Base-by-base conservation (phyloP, 2,797 vertebrate species). In the Muraenolepis orangiensis region DNA sequence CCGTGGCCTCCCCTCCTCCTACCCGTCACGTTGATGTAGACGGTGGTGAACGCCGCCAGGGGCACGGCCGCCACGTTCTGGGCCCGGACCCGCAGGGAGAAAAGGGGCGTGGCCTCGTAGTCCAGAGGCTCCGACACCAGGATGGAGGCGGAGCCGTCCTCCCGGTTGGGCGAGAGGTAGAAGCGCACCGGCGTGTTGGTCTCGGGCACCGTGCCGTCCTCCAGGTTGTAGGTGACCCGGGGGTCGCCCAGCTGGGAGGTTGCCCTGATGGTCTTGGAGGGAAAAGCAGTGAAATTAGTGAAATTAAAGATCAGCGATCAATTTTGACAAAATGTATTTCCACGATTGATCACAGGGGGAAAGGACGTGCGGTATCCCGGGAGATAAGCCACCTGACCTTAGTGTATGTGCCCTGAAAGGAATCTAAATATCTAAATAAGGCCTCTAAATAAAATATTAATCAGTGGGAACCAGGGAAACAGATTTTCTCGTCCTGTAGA, bases 121-220 rank as follows among this genome's bases (percentile, higher is more conserved):
- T 97, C 96, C 81, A 97, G 86, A 0, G 95, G 94, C 81, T 97
- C 96, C 0, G 96, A 95, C 72, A 97, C 91, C 70, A 97, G 91
- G 57, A 98, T 93, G 77, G 95, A 97, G 0, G 95, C 95, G 1
- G 96, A 95, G 16, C 95, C 93, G 23, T 96, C 95, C 2, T 94
- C 94, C 3, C 95, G 94, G 90, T 98, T 97, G 38, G 95, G 94
- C 6, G 95, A 95, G 74, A 98, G 92, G 88, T 96, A 98, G 91
- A 98, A 97, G 69, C 92, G 94, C 32, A 96, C 91, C 0, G 96
- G 96, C 95, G 96, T 95, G 90, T 96, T 97, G 84, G 94, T 95
- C 88, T 96, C 95, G 0, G 94, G 95, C 30, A 97, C 95, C 91
- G 95, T 92, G 16, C 95, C 96, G 14, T 97, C 96, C 81, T 96